Evolutionary conservation across 2,113 vertebrate genomes (phyloP), one percentile per base, ranked within the genome.

Genomic region (Thunnus maccoyii): DNA sequence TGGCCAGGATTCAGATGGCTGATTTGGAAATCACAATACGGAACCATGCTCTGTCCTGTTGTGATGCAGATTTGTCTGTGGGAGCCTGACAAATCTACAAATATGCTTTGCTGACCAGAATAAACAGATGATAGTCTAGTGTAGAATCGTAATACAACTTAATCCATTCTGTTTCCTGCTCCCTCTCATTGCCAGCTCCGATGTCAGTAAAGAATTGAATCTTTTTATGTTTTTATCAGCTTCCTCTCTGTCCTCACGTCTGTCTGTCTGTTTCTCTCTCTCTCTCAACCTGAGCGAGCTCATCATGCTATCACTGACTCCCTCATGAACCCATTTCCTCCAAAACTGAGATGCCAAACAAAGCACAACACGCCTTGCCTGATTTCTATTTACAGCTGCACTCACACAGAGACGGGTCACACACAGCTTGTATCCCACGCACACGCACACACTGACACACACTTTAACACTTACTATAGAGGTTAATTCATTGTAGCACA

Each of bases 101-200:
- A 91, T 85, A 83, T 82, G 78, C 57, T 86, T 89, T 77, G 44
- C 82, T 84, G 86, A 89, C 86, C 69, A 76, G 78, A 89, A 85
- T 85, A 76, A 86, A 76, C 48, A 68, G 20, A 62, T 69, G 56
- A 83, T 69, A 47, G 65, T 83, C 61, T 63, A 65, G 50, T 27
- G 50, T 41, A 12, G 61, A 72, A 48, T 7, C 58, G 60, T 76
- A 74, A 76, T 64, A 46, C 30, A 51, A 80, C 72, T 78, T 58
- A 74, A 76, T 86, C 52, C 5, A 47, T 47, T 55, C 30, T 16
- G 16, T 64, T 55, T 84, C 58, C 76, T 63, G 57, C 58, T 54
- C 15, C 2, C 17, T 66, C 72, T 67, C 46, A 15, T 65, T 10
- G 13, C 48, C 65, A 47, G 54, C 46, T 74, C 67, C n/a, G 20